Percentiles rank a stretch among this genome's conserved stretches.
phyloP scores from a whole-genome alignment of 2,113 vertebrate genomes.

The Syrmaticus mikado region DNA sequence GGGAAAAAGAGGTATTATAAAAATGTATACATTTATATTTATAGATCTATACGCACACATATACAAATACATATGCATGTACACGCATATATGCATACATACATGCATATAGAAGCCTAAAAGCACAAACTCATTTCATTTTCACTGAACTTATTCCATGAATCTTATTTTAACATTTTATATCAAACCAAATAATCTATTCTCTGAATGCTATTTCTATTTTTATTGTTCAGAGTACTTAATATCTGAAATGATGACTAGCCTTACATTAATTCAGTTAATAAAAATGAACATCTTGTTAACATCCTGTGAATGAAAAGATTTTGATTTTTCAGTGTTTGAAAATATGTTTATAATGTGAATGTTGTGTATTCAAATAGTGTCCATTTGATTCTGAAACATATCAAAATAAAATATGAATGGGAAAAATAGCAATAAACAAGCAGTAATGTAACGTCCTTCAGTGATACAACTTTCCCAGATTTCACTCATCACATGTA shows the following conservation, averaged over 20 bases:
- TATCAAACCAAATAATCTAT: constrained; percentile 40
- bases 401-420: constrained; percentile 29
- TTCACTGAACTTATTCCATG: not conserved
- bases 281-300: not conserved
- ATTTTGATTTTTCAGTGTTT: constrained; percentile 7
- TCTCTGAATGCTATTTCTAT: not conserved
- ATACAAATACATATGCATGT: not conserved
- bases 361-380: not conserved
- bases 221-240: constrained; percentile 6
- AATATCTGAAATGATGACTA: constrained; percentile 1
- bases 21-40: not conserved
- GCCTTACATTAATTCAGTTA: not conserved
- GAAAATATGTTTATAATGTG: not conserved
- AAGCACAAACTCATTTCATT: constrained; percentile 39
- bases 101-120: not conserved
- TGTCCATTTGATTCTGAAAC: not conserved
- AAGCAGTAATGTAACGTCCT: not conserved
- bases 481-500: not conserved
- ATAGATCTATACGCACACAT: not conserved
- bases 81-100: not conserved
- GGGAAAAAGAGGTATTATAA: not conserved
- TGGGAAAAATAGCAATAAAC: not conserved
- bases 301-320: not conserved
- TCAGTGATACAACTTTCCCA: not conserved
- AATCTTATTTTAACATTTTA: constrained; percentile 27